These are phyloP conservation scores for Australoheros scitulus DNA, from an alignment of 2,113 vertebrate genomes.

Conservation along the genomic window DNA sequence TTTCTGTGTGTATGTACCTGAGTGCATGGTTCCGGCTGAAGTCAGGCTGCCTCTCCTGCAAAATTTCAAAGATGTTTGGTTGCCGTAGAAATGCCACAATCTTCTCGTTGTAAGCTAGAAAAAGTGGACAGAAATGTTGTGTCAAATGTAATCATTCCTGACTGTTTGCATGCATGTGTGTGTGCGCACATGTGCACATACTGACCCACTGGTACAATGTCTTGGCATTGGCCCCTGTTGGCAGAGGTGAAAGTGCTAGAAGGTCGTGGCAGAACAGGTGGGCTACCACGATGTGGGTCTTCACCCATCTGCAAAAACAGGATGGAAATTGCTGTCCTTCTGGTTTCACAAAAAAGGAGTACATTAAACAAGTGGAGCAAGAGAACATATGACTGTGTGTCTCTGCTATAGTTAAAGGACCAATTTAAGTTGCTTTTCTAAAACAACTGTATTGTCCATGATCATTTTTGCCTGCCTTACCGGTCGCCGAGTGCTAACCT, in stretches of 20 bases:
- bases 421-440: not conserved
- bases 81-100: conserved; percentile 98
- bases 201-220: conserved; percentile 95
- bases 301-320: conserved; percentile 87
- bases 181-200: conserved; percentile 21
- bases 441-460: not conserved
- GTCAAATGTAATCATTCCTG: not conserved
- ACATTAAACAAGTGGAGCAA: not conserved
- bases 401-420: not conserved
- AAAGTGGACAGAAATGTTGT: not conserved
- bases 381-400: not conserved
- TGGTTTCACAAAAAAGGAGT: conserved; percentile 5
- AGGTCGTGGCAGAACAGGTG: conserved; percentile 87
- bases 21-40: conserved; percentile 95
- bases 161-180: accelerated
- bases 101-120: conserved; percentile 97
- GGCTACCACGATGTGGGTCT: conserved; percentile 88
- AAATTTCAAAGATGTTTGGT: conserved; percentile 96
- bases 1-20: conserved; percentile 78
- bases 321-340: conserved; percentile 26
- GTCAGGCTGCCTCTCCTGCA: conserved; percentile 96
- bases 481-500: conserved; percentile 80
- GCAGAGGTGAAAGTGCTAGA: conserved; percentile 94
- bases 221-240: conserved; percentile 91
- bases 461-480: not conserved